phyloP scores from a whole-genome alignment of 1,140 invertebrate species.

The Nymphalis io region DNA sequence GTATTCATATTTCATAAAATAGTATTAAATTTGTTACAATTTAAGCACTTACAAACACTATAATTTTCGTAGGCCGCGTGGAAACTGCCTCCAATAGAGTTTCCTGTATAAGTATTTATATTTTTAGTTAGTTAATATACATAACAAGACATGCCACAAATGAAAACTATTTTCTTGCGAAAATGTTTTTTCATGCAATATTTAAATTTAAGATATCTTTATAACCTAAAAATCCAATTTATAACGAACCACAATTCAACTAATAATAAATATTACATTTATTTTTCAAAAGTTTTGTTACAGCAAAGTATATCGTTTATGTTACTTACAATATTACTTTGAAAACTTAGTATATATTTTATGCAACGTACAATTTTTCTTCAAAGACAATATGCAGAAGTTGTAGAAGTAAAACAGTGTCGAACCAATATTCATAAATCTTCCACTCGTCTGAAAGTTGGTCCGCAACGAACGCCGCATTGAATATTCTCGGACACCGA shows the following conservation, averaged over 20 bases:
- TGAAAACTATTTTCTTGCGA: not conserved
- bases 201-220: not conserved
- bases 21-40: not conserved
- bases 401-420: constrained; percentile 26
- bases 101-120: not conserved
- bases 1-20: too few relatives aligned
- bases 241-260: too few relatives aligned
- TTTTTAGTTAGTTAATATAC: not conserved
- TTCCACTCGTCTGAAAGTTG: constrained; percentile 27
- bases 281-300: not conserved
- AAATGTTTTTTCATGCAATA: not conserved
- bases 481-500: constrained; percentile 36
- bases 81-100: not conserved
- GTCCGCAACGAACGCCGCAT: constrained; percentile 24
- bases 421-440: constrained; percentile 31
- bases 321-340: not conserved
- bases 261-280: too few relatives aligned
- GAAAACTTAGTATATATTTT: constrained; percentile 8
- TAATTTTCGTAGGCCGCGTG: not conserved
- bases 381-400: constrained; percentile 22
- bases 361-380: constrained; percentile 18
- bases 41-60: not conserved
- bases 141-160: not conserved
- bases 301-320: not conserved
- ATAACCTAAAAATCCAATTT: too few relatives aligned